These are phyloP conservation scores for Pemphredon lugubris DNA, from an alignment of 2,888 invertebrate species.

Conservation along the genomic window DNA sequence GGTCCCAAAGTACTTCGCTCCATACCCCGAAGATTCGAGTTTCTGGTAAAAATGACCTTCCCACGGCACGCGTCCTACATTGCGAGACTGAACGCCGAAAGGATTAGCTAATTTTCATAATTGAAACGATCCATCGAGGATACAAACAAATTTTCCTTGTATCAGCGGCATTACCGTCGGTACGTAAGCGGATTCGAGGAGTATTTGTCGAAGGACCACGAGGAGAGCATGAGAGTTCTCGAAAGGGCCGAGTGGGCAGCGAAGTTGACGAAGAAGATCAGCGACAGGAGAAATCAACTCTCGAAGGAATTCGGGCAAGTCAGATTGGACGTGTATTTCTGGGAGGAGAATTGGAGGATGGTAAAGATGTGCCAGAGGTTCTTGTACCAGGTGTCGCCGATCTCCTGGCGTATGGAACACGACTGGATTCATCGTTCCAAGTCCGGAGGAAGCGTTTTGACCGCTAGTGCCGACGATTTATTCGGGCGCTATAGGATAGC, in stretches of 20 bases:
- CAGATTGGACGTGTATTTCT: slow-evolving; percentile 82
- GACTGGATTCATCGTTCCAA: slow-evolving; percentile 75
- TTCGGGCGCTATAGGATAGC: slow-evolving; percentile 59
- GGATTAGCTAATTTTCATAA: too few relatives aligned
- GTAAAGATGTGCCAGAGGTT: slow-evolving; percentile 87
- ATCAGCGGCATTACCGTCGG: slow-evolving; percentile 77
- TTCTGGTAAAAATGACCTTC: too few relatives aligned
- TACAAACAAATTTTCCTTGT: too few relatives aligned
- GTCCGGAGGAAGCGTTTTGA: slow-evolving; percentile 47
- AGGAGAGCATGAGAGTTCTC: slow-evolving; percentile 83
- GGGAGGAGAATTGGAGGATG: slow-evolving; percentile 85
- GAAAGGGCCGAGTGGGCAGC: slow-evolving; percentile 82
- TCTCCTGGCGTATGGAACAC: slow-evolving; percentile 83
- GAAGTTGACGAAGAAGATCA: slow-evolving; percentile 74
- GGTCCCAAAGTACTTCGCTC: too few relatives aligned
- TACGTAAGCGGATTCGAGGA: slow-evolving; percentile 84
- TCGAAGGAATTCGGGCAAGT: slow-evolving; percentile 68
- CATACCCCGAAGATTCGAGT: too few relatives aligned
- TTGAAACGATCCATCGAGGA: too few relatives aligned
- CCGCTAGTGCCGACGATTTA: slow-evolving; percentile 42
- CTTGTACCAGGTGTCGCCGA: slow-evolving; percentile 86
- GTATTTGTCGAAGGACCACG: slow-evolving; percentile 85
- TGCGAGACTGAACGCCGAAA: too few relatives aligned
- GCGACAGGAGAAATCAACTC: slow-evolving; percentile 61
- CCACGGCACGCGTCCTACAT: too few relatives aligned